Base-by-base conservation (phyloP, 2,888 invertebrate species). In the Noctua janthe region DNA sequence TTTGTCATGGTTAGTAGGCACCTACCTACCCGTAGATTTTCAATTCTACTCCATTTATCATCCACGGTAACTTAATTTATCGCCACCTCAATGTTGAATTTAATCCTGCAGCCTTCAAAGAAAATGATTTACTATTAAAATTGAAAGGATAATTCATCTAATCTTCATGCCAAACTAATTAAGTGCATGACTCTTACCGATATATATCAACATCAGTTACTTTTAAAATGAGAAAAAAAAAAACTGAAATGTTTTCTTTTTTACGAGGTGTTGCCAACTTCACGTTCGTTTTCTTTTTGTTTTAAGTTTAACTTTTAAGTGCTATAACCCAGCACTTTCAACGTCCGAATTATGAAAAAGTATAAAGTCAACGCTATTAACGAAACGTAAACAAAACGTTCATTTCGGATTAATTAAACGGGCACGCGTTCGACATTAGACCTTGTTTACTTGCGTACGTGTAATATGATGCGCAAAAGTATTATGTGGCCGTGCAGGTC, bases 321-420 rank as follows among this genome's bases (percentile, higher is more conserved):
- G 56, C 11, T n/a, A 3, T 11, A 59, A n/a, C 59, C 13, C n/a
- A n/a, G 13, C n/a, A 59, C 29, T 66, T 35, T 29, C 47, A 49
- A 43, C 15, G 11, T 71, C n/a, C 35, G 71, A 78, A 86, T 83
- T 73, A 78, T 83, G 80, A 78, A 77, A 87, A 85, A 80, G 39
- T 80, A 23, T 79, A 69, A 81, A 76, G 69, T 66, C 64, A 71
- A 82, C 76, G 59, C 49, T 75, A 81, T 88, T 74, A 85, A 82
- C 81, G 56, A 69, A 83, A 83, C 29, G 81, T 86, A 86, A 91
- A 89, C 90, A 89, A 56, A 80, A 67, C 59, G 82, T 74, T 85
- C 35, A 83, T 87, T 89, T 82, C 29, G 82, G 83, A 88, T 90
- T 90, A 83, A 91, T 89, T 88, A 90, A 84, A 87, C 84, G 85